Evolutionary conservation across 2,113 vertebrate genomes (phyloP), one percentile per base, ranked within the genome.

Genomic region (Cyanistes caeruleus): DNA sequence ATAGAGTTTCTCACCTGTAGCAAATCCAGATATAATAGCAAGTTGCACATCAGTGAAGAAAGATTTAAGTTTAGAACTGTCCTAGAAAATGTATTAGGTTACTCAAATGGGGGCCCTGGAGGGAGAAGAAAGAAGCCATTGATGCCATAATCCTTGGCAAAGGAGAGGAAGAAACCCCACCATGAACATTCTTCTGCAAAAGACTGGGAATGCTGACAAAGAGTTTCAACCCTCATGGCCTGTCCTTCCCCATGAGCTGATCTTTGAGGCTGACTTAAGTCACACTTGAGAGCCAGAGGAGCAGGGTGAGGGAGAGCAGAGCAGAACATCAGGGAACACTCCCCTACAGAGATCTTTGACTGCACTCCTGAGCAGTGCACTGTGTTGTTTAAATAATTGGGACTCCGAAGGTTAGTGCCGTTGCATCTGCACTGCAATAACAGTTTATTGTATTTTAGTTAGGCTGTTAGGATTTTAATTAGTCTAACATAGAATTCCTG

Each of bases 401-500:
- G 55, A 65, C 24, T 83, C 37, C 0, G 0, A 86, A 53, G 68
- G 64, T 92, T 80, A 37, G 21, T 46, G n/a, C 62, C 20, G 14
- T 15, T 92, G 62, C 72, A 92, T 80, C 43, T 81, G 43, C 62
- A n/a, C 44, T 48, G 33, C 67, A 86, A 75, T 89, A 95, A 80
- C 37, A 68, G 30, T 67, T 90, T 77, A 70, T 48, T 81, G 83
- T 84, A 65, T 90, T 95, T 90, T 67, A 92, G 33, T 77, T 63
- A 70, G 33, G 48, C 83, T 86, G 68, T 86, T 93, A 78, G 70
- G 79, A 74, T 88, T 92, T 90, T 92, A 83, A 93, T 96, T 92
- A 90, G 56, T 51, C 59, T 77, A 43, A 59, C 87, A 52, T 11
- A 64, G 83, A 74, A 84, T 72, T 84, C 30, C 87, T 75, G 60